Evolutionary conservation across 2,797 vertebrate genomes (phyloP).

Genomic region (Crocodylus rhombifer): DNA sequence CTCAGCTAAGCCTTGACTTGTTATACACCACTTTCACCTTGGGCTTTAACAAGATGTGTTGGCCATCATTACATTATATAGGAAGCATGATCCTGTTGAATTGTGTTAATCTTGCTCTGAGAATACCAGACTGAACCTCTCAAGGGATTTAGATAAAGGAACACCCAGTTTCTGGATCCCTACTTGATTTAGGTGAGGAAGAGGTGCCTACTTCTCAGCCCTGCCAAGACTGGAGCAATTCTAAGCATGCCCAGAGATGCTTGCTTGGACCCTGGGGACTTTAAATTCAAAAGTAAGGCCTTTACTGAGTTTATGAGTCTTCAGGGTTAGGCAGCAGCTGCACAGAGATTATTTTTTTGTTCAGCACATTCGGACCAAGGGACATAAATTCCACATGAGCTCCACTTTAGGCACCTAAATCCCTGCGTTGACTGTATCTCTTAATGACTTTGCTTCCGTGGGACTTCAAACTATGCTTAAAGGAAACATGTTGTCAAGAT

Average conservation of each 20-base stretch:
- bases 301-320: not conserved
- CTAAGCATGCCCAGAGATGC: not conserved
- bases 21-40: too few species aligned
- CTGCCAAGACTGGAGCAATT: not conserved
- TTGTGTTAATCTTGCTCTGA: too few species aligned
- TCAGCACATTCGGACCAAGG: not conserved
- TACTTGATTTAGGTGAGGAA: not conserved
- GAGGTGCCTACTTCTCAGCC: not conserved
- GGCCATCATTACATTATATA: too few species aligned
- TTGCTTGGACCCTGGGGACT: too few species aligned
- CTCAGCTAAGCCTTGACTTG: too few species aligned
- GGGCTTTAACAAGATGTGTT: too few species aligned
- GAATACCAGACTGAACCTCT: not conserved
- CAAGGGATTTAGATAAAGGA: not conserved
- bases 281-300: fast-evolving
- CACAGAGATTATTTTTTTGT: not conserved
- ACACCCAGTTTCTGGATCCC: not conserved
- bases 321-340: not conserved
- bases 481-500: not conserved
- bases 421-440: not conserved
- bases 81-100: too few species aligned
- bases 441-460: not conserved
- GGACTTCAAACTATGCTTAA: not conserved
- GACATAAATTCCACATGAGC: not conserved
- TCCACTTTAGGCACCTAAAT: not conserved